phyloP scores from a whole-genome alignment of 2,888 invertebrate species.

The Chymomyza caudatula region DNA sequence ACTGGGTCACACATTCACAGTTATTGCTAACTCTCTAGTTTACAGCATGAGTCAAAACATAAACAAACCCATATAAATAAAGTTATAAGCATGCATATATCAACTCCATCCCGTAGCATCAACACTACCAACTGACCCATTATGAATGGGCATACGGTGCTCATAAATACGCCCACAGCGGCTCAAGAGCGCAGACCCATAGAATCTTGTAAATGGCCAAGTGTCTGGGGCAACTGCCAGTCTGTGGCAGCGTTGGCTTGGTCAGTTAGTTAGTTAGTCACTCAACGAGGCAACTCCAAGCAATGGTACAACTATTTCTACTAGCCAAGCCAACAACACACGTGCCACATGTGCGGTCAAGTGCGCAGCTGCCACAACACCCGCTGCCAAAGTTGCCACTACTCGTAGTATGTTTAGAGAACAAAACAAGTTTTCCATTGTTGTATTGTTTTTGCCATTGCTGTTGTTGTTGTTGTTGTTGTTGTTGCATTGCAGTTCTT shows the following conservation, averaged over 20 bases:
- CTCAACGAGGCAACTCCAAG: conserved; percentile 31
- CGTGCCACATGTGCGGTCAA: conserved; percentile 71
- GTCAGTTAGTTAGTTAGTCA: conserved; percentile 29
- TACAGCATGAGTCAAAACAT: background rate
- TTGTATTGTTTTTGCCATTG: conserved; percentile 10
- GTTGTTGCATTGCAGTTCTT: conserved; percentile 29
- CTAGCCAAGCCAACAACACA: conserved; percentile 39
- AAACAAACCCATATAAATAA: background rate
- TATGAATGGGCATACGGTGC: background rate
- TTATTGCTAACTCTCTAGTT: background rate
- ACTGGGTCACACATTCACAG: background rate
- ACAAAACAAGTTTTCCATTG: conserved; percentile 40
- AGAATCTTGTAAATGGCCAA: conserved; percentile 12
- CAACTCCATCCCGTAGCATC: background rate
- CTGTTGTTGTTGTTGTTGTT: conserved; percentile 27
- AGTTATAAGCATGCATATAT: background rate
- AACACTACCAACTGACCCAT: background rate
- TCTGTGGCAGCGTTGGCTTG: conserved; percentile 12
- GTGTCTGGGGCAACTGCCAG: conserved; percentile 1
- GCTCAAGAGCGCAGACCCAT: conserved; percentile 1
- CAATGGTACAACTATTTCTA: conserved; percentile 9
- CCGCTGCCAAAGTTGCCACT: conserved; percentile 7
- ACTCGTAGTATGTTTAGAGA: conserved; percentile 2
- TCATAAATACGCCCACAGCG: background rate
- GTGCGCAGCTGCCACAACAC: conserved; percentile 50